Conservation (phyloP, 2,113 vertebrate species). For the Amphilophus citrinellus region DNA sequence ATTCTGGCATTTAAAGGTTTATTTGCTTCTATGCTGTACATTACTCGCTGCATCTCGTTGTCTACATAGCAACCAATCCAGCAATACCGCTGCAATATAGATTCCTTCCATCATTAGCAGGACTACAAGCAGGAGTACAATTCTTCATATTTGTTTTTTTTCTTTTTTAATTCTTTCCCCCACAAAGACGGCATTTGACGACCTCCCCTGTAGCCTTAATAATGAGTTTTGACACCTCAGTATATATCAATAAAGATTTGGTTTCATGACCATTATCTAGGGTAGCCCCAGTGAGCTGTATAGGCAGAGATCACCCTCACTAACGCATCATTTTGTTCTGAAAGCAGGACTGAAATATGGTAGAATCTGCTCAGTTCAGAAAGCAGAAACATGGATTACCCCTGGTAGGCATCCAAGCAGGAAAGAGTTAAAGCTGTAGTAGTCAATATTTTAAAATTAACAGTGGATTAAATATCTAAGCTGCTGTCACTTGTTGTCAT, state of each 20-base stretch:
- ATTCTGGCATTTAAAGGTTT: conserved; percentile 12
- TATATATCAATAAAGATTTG: background rate
- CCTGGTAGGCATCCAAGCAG: background rate
- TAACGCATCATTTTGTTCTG: background rate
- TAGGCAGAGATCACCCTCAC: background rate
- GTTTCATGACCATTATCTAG: background rate
- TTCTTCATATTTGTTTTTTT: background rate
- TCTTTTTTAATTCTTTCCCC: background rate
- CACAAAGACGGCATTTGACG: background rate
- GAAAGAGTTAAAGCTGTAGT: background rate
- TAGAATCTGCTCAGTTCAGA: background rate
- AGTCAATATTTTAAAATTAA: background rate
- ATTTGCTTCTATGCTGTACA: background rate
- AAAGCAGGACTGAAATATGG: too few species aligned
- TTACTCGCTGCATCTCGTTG: background rate
- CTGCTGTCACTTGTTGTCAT: background rate
- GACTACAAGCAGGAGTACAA: background rate
- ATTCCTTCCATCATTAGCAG: background rate
- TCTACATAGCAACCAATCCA: background rate
- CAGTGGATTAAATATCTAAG: background rate
- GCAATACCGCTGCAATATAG: background rate
- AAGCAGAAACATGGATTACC: background rate
- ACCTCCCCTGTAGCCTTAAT: background rate
- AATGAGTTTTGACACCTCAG: background rate
- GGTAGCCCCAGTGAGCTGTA: background rate